Evolutionary conservation across 1,140 invertebrate species (phyloP).

Genomic region (Bilobella aurantiaca): DNA sequence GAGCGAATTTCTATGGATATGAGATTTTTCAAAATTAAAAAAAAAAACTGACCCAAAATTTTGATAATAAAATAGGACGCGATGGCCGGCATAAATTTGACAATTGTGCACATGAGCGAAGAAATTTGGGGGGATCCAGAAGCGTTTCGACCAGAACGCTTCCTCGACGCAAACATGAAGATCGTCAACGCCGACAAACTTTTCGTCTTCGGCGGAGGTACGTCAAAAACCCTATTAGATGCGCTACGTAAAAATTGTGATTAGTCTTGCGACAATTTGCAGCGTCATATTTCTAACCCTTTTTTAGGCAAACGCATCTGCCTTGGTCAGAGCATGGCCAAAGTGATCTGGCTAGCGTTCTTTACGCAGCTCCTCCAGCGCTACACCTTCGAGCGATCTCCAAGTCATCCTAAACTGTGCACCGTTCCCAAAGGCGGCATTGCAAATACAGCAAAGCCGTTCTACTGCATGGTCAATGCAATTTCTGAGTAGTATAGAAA

Average conservation of each 20-base stretch:
- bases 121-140: constrained; percentile 41
- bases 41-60: background rate
- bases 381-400: constrained; percentile 2
- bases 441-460: constrained; percentile 9
- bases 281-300: background rate
- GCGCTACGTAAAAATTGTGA: no score
- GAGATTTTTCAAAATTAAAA: background rate
- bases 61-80: background rate
- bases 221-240: no score
- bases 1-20: no score
- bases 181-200: constrained; percentile 11
- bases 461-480: background rate
- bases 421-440: background rate
- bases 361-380: background rate
- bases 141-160: constrained; percentile 42
- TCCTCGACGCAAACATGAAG: constrained; percentile 35
- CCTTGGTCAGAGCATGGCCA: constrained; percentile 1
- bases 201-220: constrained; percentile 8
- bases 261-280: no score
- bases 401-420: background rate
- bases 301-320: constrained; percentile 5
- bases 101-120: constrained; percentile 40
- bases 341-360: background rate
- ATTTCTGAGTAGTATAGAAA: no score
- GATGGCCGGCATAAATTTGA: background rate